phyloP scores from a whole-genome alignment of 2,113 vertebrate genomes.

The Tupaia tana region DNA sequence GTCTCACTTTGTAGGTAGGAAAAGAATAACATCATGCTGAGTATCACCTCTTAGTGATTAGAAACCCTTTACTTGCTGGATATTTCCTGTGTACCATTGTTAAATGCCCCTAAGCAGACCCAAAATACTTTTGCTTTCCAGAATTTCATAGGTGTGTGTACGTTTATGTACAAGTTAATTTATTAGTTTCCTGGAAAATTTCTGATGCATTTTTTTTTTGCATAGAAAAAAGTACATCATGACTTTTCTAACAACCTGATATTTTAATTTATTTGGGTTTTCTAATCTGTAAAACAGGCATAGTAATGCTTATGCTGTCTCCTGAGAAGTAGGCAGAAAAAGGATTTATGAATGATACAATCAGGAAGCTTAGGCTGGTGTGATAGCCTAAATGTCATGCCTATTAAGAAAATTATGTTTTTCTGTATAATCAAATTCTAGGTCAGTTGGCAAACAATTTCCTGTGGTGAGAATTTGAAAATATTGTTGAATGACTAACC shows the following conservation, averaged over 20 bases:
- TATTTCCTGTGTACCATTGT: not conserved
- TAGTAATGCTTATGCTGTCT: not conserved
- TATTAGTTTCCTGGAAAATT: too few relatives aligned
- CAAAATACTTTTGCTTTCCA: not conserved
- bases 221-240: too few relatives aligned
- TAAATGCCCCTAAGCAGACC: not conserved
- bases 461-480: not conserved
- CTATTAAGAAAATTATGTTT: constrained; percentile 11
- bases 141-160: not conserved
- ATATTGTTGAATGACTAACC: not conserved
- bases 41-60: not conserved
- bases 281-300: not conserved
- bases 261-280: not conserved
- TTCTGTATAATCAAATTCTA: constrained; percentile 40
- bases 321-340: not conserved
- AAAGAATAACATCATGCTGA: not conserved
- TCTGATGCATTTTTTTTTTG: too few relatives aligned
- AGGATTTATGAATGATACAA: not conserved
- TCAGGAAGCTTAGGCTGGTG: not conserved
- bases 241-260: too few relatives aligned
- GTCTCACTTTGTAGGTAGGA: not conserved
- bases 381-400: not conserved
- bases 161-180: not conserved
- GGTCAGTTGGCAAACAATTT: not conserved
- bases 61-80: not conserved